A percentile compares a stretch with the other conserved stretches of the same genome.
Conservation (phyloP, 2,888 invertebrate genomes). For the Tuberolachnus salignus region DNA sequence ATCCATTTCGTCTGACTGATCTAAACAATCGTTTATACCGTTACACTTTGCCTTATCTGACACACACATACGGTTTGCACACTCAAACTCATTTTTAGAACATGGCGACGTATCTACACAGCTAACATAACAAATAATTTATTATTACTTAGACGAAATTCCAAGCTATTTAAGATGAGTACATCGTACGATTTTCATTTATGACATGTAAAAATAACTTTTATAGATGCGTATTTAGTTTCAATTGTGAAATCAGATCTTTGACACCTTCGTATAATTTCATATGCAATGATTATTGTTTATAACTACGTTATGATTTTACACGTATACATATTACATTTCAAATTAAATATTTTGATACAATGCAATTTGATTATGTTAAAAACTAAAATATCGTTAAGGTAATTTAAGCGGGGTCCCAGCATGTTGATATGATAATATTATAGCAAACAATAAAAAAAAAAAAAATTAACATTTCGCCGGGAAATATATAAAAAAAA, state of each 20-base stretch:
- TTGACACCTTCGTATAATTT: no score
- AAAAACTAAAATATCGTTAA: neutral
- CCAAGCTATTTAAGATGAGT: no score
- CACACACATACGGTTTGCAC: conserved; percentile 75
- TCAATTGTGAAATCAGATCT: no score
- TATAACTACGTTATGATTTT: no score
- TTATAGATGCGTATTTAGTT: no score
- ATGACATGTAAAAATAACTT: no score
- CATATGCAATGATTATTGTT: no score
- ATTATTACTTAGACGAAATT: neutral
- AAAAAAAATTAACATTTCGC: no score
- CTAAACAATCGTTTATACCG: conserved; percentile 76
- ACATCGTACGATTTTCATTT: no score
- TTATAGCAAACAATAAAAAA: neutral
- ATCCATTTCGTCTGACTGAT: conserved; percentile 75
- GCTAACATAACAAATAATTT: conserved; percentile 62
- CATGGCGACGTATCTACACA: conserved; percentile 69
- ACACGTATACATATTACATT: no score
- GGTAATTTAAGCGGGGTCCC: neutral
- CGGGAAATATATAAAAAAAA: no score
- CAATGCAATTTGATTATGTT: neutral
- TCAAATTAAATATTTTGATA: neutral
- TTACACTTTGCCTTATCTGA: conserved; percentile 71
- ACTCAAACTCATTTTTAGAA: conserved; percentile 72
- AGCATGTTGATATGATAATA: neutral